Conservation (phyloP, 2,797 vertebrate species). For the Sebastiscus tertius region DNA sequence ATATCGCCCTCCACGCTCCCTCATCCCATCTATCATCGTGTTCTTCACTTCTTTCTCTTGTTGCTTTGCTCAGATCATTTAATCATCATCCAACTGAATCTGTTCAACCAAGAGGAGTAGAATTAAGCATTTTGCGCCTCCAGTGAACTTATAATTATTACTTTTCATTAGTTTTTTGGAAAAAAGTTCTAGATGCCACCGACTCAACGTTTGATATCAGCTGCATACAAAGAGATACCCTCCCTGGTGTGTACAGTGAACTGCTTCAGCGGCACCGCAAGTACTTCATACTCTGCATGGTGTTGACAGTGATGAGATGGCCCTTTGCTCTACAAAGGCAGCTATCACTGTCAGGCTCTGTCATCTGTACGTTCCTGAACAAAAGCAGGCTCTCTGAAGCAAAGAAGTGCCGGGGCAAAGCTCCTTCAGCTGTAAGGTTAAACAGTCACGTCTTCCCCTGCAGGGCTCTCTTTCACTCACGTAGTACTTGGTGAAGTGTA, state of each 20-base stretch:
- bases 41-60: neutral
- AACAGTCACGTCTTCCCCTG: conserved; percentile 30
- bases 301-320: conserved; percentile 60
- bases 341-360: conserved; percentile 56
- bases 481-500: neutral
- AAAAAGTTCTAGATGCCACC: neutral
- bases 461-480: conserved; percentile 5
- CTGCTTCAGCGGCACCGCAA: neutral
- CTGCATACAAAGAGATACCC: conserved; percentile 5
- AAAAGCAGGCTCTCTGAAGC: conserved; percentile 34
- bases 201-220: neutral
- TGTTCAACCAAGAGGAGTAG: neutral
- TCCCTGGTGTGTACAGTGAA: conserved; percentile 10
- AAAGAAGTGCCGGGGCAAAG: conserved; percentile 25
- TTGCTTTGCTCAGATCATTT: neutral
- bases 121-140: neutral
- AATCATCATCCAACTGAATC: neutral
- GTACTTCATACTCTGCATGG: conserved; percentile 19
- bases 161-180: neutral
- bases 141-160: neutral
- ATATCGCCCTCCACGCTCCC: neutral
- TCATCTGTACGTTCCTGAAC: conserved; percentile 48
- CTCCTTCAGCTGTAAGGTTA: conserved; percentile 50
- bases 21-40: conserved; percentile 1
- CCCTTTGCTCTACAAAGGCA: conserved; percentile 63